phyloP scores from a whole-genome alignment of 2,797 vertebrate genomes.

The Chelonia mydas region DNA sequence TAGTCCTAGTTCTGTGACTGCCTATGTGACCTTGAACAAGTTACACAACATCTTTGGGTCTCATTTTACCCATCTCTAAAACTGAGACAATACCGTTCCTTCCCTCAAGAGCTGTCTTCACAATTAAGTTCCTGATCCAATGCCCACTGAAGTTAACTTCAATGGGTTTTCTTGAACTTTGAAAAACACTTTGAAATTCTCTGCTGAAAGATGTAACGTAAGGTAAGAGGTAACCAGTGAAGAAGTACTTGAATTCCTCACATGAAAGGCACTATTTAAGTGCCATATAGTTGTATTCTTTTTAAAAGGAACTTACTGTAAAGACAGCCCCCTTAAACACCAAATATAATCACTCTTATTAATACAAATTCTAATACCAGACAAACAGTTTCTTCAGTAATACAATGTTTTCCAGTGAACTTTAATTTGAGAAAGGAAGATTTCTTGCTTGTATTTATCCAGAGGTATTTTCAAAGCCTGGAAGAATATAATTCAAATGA shows the following conservation, averaged over 20 bases:
- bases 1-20: background rate
- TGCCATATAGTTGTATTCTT: background rate
- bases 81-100: background rate
- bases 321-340: background rate
- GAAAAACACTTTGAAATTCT: background rate
- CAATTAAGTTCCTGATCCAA: background rate
- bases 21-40: accelerated
- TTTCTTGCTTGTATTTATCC: background rate
- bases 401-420: background rate
- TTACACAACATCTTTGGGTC: background rate
- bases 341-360: background rate
- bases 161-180: background rate
- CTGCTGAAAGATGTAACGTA: conserved; percentile 25
- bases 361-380: background rate
- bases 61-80: background rate
- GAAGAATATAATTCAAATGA: background rate
- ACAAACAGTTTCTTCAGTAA: background rate
- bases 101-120: background rate
- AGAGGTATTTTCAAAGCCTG: background rate
- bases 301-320: background rate
- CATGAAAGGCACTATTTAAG: background rate
- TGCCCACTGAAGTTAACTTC: background rate
- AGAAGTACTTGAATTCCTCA: conserved; percentile 34
- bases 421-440: background rate
- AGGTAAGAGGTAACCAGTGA: background rate